Evolutionary conservation across 2,113 vertebrate genomes (phyloP).

Genomic region (Rhodinocichla rosea): DNA sequence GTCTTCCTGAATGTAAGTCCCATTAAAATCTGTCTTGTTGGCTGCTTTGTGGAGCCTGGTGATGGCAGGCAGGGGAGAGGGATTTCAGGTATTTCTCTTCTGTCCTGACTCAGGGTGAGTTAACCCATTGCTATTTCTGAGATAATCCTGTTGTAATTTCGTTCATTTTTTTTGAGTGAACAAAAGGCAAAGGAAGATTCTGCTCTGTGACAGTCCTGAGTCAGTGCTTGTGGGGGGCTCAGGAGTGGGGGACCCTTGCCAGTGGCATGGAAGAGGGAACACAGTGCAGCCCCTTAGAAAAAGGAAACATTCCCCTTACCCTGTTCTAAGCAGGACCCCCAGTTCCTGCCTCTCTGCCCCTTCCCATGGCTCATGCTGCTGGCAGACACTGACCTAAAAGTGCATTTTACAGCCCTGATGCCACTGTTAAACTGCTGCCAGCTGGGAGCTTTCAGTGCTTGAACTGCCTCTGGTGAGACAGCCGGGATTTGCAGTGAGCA

Average conservation of each 20-base stretch:
- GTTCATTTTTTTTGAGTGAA: not conserved
- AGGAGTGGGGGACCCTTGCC: not conserved
- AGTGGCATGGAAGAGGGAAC: not conserved
- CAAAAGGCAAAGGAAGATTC: not conserved
- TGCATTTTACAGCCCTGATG: constrained; percentile 9
- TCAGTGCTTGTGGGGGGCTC: not conserved
- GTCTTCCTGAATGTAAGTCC: not conserved
- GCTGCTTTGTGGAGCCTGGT: not conserved
- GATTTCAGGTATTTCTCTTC: not conserved
- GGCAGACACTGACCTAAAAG: not conserved
- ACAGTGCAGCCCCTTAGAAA: not conserved
- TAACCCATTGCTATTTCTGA: not conserved
- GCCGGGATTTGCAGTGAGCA: constrained; percentile 55
- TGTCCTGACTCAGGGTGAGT: not conserved
- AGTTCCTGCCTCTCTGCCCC: not conserved
- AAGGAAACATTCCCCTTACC: not conserved
- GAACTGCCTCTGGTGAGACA: constrained; percentile 45
- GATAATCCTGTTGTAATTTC: not conserved
- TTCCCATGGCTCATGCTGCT: not conserved
- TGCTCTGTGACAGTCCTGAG: not conserved
- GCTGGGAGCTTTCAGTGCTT: constrained; percentile 49
- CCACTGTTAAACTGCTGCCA: not conserved
- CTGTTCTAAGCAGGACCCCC: not conserved
- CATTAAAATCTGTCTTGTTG: constrained; percentile 32
- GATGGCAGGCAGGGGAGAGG: not conserved